Percentiles rank a stretch among this genome's conserved stretches.
Conservation (phyloP, 2,888 invertebrate species). For the Loripinus fragilis region DNA sequence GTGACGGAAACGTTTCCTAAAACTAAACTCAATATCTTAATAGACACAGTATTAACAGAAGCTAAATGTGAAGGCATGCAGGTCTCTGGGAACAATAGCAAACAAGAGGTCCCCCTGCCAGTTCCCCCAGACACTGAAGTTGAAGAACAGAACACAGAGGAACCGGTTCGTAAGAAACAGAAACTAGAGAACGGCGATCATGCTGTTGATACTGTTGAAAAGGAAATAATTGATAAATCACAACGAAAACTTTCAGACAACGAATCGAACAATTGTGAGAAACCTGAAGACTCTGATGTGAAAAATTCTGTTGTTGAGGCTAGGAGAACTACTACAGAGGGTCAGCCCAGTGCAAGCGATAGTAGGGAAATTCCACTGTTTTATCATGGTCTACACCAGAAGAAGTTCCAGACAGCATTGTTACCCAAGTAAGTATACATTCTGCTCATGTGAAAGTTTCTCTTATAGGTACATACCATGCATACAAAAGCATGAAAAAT, state of each 20-base stretch:
- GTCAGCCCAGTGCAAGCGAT: background rate
- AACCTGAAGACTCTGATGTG: background rate
- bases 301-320: background rate
- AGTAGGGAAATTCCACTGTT: constrained; percentile 65
- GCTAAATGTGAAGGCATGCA: constrained; percentile 41
- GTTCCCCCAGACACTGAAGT: background rate
- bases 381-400: constrained; percentile 72
- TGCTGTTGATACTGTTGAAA: background rate
- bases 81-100: background rate
- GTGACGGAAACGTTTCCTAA: constrained; percentile 25
- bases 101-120: background rate
- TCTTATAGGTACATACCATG: no score
- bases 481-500: no score
- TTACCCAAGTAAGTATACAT: constrained; percentile 75
- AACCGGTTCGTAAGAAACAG: constrained; percentile 25
- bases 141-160: background rate
- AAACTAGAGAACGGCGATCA: constrained; percentile 29
- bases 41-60: constrained; percentile 38
- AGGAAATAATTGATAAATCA: background rate
- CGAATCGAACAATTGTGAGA: background rate
- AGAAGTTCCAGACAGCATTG: constrained; percentile 61
- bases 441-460: no score
- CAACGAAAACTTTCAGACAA: background rate
- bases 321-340: background rate
- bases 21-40: constrained; percentile 26